Evolutionary conservation across 2,113 vertebrate genomes (phyloP).

Genomic region (Oreochromis spilurus): DNA sequence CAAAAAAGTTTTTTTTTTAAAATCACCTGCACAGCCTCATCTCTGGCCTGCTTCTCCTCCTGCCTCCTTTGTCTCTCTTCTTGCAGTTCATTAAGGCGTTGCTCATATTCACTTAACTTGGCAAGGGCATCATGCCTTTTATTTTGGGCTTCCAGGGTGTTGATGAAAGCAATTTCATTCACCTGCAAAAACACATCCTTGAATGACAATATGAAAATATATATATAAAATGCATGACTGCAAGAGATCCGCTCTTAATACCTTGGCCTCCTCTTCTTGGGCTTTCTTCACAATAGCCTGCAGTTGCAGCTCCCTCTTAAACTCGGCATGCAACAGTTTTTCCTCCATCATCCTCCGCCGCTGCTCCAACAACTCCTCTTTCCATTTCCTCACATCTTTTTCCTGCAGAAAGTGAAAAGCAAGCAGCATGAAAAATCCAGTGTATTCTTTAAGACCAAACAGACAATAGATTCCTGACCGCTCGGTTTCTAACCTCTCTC

Average conservation of each 20-base stretch:
- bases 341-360: conserved; percentile 98
- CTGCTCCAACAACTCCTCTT: conserved; percentile 93
- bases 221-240: neutral
- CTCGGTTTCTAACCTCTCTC: neutral
- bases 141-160: conserved; percentile 98
- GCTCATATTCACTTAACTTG: conserved; percentile 95
- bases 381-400: conserved; percentile 97
- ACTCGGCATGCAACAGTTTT: conserved; percentile 92
- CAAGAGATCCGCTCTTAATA: conserved; percentile 25
- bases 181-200: conserved; percentile 73
- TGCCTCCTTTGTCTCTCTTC: conserved; percentile 92
- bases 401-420: conserved; percentile 73
- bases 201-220: neutral
- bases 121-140: conserved; percentile 94
- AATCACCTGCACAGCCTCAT: conserved; percentile 96
- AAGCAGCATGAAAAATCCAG: neutral
- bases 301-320: conserved; percentile 93
- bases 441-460: neutral
- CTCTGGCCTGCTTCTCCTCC: conserved; percentile 95
- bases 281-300: conserved; percentile 99
- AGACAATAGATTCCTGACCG: conserved; percentile 6
- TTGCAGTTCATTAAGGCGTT: conserved; percentile 94
- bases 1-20: neutral
- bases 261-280: conserved; percentile 98
- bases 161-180: conserved; percentile 98